Base-by-base conservation (phyloP, 2,797 vertebrate species). In the Sciurus vulgaris region DNA sequence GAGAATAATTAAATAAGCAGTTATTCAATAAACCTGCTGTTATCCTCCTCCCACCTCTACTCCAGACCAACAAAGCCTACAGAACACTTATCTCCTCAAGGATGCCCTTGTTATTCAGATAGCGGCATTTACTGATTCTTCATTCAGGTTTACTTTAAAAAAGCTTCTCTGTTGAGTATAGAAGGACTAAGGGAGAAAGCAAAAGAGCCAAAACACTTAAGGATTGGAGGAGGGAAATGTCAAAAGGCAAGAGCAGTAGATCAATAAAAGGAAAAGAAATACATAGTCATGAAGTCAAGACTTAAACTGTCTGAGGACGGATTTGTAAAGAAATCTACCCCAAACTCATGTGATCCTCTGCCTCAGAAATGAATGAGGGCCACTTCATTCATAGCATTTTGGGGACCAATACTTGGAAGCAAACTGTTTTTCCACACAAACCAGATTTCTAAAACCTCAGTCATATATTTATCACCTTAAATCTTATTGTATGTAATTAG, bases 1-100 rank as follows among this genome's bases (percentile, higher is more conserved):
- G 96, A 54, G 91, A 97, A 95, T 94, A 96, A 98, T 96, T 97
- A 97, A 96, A 97, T 97, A 97, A 97, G 96, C 94, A 81, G 91
- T 61, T 91, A 30, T 96, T 97, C 87, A 96, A 90, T 97, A 98
- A 97, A 91, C 69, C 95, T 79, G 61, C 77, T 82, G 90, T 97
- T 95, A 93, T 59, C 85, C 86, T 33, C 84, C 51, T 59, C 38
- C 41, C 30, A 63, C 26, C 13, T 35, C 17, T 28, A 35, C 73
- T 54, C 38, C 24, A 96, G 93, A 94, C 93, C 97, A 96, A 97
- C n/a, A 86, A 47, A 96, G 74, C 77, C 96, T 96, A 89, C 86
- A 93, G 96, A 96, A 96, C 95, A 97, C 91, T 96, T 89, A 97
- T 30, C 95, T 97, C 96, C 81, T 94, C 93, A 89, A 92, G 92